phyloP scores from a whole-genome alignment of 23 tunicate species.

The Halocynthia aurantium region DNA sequence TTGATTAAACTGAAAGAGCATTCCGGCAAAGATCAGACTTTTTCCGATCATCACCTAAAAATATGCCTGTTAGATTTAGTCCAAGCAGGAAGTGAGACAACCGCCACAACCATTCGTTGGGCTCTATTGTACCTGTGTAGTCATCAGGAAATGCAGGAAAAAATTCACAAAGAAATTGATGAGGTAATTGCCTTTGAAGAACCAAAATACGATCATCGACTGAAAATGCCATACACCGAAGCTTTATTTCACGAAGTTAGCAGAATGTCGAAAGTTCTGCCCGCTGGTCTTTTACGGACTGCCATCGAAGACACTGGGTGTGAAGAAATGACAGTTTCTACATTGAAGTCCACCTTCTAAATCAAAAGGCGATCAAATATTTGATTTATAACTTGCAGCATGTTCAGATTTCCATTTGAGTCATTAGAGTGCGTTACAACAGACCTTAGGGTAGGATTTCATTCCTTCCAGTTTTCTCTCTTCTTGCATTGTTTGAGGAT shows the following conservation, averaged over 20 bases:
- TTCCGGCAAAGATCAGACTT: background rate
- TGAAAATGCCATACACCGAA: slow-evolving; percentile 24
- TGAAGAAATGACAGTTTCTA: too few relatives aligned
- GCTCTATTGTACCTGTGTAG: slow-evolving; percentile 14
- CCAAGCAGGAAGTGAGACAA: slow-evolving; percentile 19
- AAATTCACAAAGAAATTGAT: slow-evolving; percentile 25
- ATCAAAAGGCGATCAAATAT: too few relatives aligned
- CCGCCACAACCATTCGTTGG: slow-evolving; percentile 14
- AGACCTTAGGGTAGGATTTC: too few relatives aligned
- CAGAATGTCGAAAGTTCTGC: slow-evolving; percentile 12
- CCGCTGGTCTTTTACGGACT: background rate
- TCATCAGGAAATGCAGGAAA: slow-evolving; percentile 21
- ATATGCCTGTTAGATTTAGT: slow-evolving; percentile 2
- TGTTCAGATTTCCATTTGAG: too few relatives aligned
- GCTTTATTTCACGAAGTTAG: slow-evolving; percentile 19
- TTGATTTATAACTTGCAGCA: too few relatives aligned
- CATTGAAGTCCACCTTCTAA: too few relatives aligned
- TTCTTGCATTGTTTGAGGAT: too few relatives aligned
- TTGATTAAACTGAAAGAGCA: slow-evolving; percentile 13
- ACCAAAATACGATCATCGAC: slow-evolving; percentile 7
- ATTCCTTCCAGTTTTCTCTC: too few relatives aligned
- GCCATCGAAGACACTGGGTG: too few relatives aligned
- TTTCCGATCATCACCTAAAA: too few relatives aligned
- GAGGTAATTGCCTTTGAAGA: slow-evolving; percentile 1
- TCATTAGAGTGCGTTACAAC: too few relatives aligned